Evolutionary conservation across 2,113 vertebrate genomes (phyloP).

Genomic region (Grammomys dolichurus): DNA sequence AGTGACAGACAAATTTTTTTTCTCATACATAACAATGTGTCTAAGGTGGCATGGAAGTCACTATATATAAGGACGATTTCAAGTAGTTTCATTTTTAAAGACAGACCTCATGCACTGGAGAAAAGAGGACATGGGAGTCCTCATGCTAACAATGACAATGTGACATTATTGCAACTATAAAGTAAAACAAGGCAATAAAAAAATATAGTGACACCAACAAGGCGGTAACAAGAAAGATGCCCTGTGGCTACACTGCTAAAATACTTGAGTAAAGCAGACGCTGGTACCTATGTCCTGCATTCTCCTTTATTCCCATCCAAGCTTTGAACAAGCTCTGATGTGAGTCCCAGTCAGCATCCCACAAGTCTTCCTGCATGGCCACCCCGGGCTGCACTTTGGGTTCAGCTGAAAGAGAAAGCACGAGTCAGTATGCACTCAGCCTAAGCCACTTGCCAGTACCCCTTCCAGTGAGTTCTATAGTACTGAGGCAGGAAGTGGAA

Average conservation of each 20-base stretch:
- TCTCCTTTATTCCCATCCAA: slow-evolving; percentile 94
- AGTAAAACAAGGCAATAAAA: not conserved
- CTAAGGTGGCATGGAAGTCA: not conserved
- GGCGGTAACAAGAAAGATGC: slow-evolving; percentile 22
- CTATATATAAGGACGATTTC: not conserved
- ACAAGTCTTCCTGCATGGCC: slow-evolving; percentile 94
- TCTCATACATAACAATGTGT: not conserved
- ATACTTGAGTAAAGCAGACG: slow-evolving; percentile 52
- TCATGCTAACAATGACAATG: not conserved
- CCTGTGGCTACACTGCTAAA: not conserved
- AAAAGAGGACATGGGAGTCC: slow-evolving; percentile 16
- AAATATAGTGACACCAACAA: slow-evolving; percentile 23
- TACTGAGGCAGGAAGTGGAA: not conserved
- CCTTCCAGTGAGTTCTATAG: not conserved
- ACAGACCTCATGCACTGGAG: not conserved
- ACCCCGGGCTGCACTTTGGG: slow-evolving; percentile 91
- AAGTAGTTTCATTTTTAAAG: slow-evolving; percentile 11
- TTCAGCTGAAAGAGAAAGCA: slow-evolving; percentile 88
- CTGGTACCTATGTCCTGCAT: slow-evolving; percentile 91
- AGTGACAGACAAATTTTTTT: not conserved
- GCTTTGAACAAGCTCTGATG: slow-evolving; percentile 94
- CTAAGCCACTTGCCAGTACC: not conserved
- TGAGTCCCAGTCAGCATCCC: slow-evolving; percentile 96
- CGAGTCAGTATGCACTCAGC: not conserved
- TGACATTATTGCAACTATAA: slow-evolving; percentile 51